Evolutionary conservation across 1,140 invertebrate species (phyloP).

Genomic region (Rhynchophorus ferrugineus): DNA sequence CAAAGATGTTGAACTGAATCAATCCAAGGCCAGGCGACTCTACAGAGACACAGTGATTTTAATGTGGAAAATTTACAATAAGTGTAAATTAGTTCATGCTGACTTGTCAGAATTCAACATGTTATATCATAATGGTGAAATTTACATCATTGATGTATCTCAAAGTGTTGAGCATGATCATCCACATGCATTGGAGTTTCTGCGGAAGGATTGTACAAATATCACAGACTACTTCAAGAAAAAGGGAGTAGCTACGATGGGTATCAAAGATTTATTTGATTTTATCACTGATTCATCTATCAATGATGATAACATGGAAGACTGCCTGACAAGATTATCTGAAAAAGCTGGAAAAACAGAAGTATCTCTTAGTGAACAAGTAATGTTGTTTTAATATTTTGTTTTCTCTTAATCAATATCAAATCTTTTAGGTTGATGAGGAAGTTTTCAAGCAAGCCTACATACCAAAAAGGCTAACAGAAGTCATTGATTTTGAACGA

Average conservation of each 20-base stretch:
- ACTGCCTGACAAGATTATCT: conserved; percentile 64
- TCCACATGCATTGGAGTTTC: conserved; percentile 88
- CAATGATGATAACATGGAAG: conserved; percentile 73
- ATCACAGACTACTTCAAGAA: conserved; percentile 89
- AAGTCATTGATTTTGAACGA: conserved; percentile 85
- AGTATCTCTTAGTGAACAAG: conserved; percentile 60
- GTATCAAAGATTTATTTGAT: conserved; percentile 87
- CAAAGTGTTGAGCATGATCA: conserved; percentile 98
- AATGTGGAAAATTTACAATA: conserved; percentile 90
- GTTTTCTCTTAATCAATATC: conserved; percentile 1
- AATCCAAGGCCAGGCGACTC: conserved; percentile 61
- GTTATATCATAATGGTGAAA: conserved; percentile 72
- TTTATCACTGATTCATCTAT: conserved; percentile 90
- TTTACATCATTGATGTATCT: conserved; percentile 94
- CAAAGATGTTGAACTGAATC: conserved; percentile 67
- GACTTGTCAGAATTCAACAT: conserved; percentile 98
- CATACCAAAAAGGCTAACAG: conserved; percentile 89
- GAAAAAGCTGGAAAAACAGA: conserved; percentile 54
- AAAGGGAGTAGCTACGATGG: conserved; percentile 80
- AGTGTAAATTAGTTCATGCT: conserved; percentile 91
- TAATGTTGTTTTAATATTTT: conserved; percentile 21
- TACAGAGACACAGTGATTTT: conserved; percentile 86
- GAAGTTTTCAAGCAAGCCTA: conserved; percentile 91
- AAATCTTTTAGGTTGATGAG: conserved; percentile 52
- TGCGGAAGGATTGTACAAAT: conserved; percentile 92